phyloP scores from a whole-genome alignment of 1,140 invertebrate genomes.

The Drosophila pallidifrons region DNA sequence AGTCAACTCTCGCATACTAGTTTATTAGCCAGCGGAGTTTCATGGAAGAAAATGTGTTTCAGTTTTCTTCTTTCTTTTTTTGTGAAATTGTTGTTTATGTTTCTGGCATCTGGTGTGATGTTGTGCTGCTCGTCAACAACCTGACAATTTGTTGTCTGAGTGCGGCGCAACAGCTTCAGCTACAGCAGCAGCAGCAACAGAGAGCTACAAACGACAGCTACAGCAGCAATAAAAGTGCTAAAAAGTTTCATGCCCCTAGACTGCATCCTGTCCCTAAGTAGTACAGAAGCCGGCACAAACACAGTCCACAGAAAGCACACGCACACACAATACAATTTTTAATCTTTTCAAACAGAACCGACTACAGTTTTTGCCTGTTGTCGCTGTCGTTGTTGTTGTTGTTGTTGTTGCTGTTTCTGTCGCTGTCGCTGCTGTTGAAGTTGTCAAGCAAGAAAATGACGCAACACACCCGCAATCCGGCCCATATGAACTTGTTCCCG shows the following conservation, averaged over 20 bases:
- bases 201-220: constrained; percentile 23
- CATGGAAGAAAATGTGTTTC: constrained; percentile 12
- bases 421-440: constrained; percentile 55
- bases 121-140: constrained; percentile 66
- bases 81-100: constrained; percentile 56
- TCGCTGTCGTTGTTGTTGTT: constrained; percentile 23
- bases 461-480: constrained; percentile 42
- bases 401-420: constrained; percentile 17
- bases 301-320: constrained; percentile 3
- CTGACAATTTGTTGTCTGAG: constrained; percentile 79
- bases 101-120: constrained; percentile 42
- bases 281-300: constrained; percentile 21
- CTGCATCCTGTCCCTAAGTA: constrained; percentile 70
- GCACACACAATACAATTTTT: constrained; percentile 59
- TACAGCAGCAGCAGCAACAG: constrained; percentile 35
- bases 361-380: constrained; percentile 8
- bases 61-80: constrained; percentile 22
- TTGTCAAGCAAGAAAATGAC: constrained; percentile 48
- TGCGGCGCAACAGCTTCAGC: constrained; percentile 46
- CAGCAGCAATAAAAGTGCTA: constrained; percentile 78
- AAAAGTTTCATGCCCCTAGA: constrained; percentile 77
- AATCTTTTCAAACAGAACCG: constrained; percentile 73
- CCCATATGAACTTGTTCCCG: constrained; percentile 29
- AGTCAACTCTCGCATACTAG: constrained; percentile 1
- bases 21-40: constrained; percentile 55